phyloP scores from a whole-genome alignment of 2,113 vertebrate species.

The Larimichthys polyactis region DNA sequence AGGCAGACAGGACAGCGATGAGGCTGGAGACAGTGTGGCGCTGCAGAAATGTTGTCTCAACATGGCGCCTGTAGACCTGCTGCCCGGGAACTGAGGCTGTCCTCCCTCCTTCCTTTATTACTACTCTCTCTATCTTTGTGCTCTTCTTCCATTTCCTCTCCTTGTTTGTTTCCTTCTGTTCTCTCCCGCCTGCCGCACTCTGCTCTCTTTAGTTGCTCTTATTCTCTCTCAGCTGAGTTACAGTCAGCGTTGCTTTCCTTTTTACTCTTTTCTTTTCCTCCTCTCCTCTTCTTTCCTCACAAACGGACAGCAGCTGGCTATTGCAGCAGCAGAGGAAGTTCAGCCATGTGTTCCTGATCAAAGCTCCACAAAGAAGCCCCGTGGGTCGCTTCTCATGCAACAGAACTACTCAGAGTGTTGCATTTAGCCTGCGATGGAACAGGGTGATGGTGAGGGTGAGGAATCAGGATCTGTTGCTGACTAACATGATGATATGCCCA shows the following conservation, averaged over 20 bases:
- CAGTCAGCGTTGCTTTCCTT: constrained; percentile 19
- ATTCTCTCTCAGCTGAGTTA: constrained; percentile 11
- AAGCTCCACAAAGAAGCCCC: constrained; percentile 47
- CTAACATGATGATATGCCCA: constrained; percentile 1
- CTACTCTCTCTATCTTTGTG: neutral
- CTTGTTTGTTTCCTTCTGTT: constrained; percentile 28
- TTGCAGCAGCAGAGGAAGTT: constrained; percentile 61
- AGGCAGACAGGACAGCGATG: constrained; percentile 38
- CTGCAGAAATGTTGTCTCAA: constrained; percentile 60
- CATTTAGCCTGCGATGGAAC: constrained; percentile 18
- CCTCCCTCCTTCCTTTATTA: constrained; percentile 30
- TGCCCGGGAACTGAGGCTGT: constrained; percentile 15
- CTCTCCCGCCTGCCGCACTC: neutral
- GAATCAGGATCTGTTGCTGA: neutral
- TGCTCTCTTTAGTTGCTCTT: neutral
- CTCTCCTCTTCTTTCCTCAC: constrained; percentile 5
- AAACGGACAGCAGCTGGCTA: constrained; percentile 67
- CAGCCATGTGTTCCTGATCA: constrained; percentile 75
- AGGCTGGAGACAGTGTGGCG: constrained; percentile 51
- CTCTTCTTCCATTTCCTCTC: constrained; percentile 30
- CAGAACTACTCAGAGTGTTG: constrained; percentile 10
- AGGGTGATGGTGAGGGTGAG: constrained; percentile 32
- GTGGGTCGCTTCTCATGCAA: constrained; percentile 58
- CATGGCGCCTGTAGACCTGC: constrained; percentile 61
- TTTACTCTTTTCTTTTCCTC: constrained; percentile 22